Percentiles rank a stretch among this genome's conserved stretches.
These are phyloP conservation scores for Matsumurasca onukii DNA, from an alignment of 1,140 invertebrate species.

Conservation along the genomic window DNA sequence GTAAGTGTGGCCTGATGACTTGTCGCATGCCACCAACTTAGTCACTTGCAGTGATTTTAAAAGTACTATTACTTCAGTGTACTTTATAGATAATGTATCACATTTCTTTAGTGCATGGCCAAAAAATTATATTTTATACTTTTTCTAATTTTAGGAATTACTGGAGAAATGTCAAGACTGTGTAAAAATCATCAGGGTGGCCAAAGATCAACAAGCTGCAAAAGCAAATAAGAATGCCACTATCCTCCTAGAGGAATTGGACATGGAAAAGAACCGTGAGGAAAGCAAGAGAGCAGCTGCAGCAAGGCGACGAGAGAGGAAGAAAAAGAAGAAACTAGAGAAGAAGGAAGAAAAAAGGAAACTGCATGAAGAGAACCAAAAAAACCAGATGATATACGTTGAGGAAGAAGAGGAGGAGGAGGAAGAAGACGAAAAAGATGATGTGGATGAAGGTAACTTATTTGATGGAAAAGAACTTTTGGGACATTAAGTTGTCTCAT, in stretches of 20 bases:
- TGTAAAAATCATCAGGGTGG: constrained; percentile 89
- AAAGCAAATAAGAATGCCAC: constrained; percentile 97
- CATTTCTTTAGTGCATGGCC: no score
- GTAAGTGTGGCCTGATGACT: no score
- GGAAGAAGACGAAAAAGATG: constrained; percentile 54
- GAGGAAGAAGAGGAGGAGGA: constrained; percentile 64
- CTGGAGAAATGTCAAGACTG: constrained; percentile 95
- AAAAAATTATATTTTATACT: neutral
- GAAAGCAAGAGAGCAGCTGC: constrained; percentile 89
- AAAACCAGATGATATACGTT: constrained; percentile 66
- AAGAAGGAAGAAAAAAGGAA: constrained; percentile 78
- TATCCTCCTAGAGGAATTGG: constrained; percentile 91
- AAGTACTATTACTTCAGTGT: no score
- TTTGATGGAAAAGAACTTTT: neutral
- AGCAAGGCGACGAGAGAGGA: constrained; percentile 85
- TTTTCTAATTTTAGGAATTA: constrained; percentile 64
- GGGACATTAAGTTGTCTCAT: no score
- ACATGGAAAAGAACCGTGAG: constrained; percentile 89
- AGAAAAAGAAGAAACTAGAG: constrained; percentile 93
- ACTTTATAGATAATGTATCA: no score
- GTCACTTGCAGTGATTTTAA: no score
- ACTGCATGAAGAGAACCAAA: constrained; percentile 73
- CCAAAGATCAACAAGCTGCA: constrained; percentile 96
- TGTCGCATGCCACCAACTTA: no score
- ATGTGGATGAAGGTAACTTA: neutral